Conservation (phyloP, 2,797 vertebrate genomes). For the Urocyon cinereoargenteus region DNA sequence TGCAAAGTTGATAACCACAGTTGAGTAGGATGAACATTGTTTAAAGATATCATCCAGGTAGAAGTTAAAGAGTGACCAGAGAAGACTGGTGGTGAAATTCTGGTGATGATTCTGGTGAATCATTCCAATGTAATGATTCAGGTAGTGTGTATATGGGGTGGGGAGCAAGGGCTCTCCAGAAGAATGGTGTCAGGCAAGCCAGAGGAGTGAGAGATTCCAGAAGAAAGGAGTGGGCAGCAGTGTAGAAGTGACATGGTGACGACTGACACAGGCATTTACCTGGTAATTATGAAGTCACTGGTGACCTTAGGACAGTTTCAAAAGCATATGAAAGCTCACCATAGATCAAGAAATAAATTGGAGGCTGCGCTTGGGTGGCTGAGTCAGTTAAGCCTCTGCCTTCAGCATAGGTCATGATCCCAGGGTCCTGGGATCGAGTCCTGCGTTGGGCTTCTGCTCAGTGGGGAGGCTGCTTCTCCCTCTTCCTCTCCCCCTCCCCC, state of each 20-base stretch:
- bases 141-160: neutral
- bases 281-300: neutral
- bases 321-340: too few species aligned
- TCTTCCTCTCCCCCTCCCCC: too few species aligned
- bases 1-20: neutral
- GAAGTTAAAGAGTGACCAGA: neutral
- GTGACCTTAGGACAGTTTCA: neutral
- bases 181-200: neutral
- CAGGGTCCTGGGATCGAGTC: too few species aligned
- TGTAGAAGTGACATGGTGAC: neutral
- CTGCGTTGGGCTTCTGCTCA: too few species aligned
- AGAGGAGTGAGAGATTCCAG: neutral
- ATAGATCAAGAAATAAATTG: neutral
- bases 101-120: too few species aligned
- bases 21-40: conserved; percentile 28
- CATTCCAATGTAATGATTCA: neutral
- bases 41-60: neutral
- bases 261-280: neutral
- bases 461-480: too few species aligned
- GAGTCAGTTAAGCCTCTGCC: too few species aligned
- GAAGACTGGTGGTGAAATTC: neutral
- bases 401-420: too few species aligned
- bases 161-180: neutral
- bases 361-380: neutral
- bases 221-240: neutral